phyloP scores from a whole-genome alignment of 2,797 vertebrate genomes.

The Helostoma temminkii region DNA sequence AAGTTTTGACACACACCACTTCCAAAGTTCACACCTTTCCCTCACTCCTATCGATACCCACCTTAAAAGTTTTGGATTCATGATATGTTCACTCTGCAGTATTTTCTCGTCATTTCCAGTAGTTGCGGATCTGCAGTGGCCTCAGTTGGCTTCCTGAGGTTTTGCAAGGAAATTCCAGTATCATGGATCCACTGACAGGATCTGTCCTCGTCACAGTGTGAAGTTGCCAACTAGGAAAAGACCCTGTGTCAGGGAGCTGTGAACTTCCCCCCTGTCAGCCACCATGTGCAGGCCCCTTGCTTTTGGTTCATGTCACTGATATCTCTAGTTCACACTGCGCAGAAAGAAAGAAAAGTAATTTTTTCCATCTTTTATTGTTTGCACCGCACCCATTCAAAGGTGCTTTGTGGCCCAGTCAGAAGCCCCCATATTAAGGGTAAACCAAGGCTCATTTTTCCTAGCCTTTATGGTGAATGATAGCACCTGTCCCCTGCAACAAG shows the following conservation, averaged over 20 bases:
- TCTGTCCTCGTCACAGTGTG: conserved; percentile 77
- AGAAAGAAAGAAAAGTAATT: conserved; percentile 52
- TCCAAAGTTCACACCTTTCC: conserved; percentile 76
- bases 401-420: conserved; percentile 31
- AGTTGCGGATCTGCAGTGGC: conserved; percentile 69
- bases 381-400: conserved; percentile 36
- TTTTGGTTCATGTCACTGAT: conserved; percentile 37
- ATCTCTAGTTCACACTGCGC: conserved; percentile 34
- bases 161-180: conserved; percentile 76
- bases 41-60: conserved; percentile 52
- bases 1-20: conserved; percentile 70
- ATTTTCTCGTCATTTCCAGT: conserved; percentile 72
- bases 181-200: conserved; percentile 76
- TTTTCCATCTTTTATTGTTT: conserved; percentile 51
- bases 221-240: conserved; percentile 66
- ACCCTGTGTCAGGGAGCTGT: conserved; percentile 64
- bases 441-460: conserved; percentile 64
- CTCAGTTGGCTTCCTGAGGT: conserved; percentile 78
- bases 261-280: conserved; percentile 57
- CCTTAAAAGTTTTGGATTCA: conserved; percentile 31
- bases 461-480: conserved; percentile 77
- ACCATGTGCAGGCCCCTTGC: conserved; percentile 33
- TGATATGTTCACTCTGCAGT: conserved; percentile 47
- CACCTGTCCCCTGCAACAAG: conserved; percentile 83
- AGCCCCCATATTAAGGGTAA: conserved; percentile 71